A percentile compares a stretch with the other conserved stretches of the same genome.
Evolutionary conservation across 2,888 invertebrate genomes (phyloP).

Genomic region (Chrysomela aeneicollis): DNA sequence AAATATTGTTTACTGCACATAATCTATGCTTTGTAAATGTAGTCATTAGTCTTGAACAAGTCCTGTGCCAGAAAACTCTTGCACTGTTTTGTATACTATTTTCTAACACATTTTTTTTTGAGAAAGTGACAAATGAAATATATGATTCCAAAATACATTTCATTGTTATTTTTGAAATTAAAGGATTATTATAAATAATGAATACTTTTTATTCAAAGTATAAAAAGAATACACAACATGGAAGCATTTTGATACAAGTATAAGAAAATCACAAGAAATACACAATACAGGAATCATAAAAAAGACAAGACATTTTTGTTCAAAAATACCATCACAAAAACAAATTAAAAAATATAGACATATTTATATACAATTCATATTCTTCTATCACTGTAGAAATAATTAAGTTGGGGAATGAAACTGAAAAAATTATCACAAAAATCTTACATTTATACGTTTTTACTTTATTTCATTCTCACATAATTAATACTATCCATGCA

Average conservation of each 20-base stretch:
- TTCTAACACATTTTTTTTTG: no score
- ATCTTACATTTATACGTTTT: neutral
- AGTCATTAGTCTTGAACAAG: no score
- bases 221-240: constrained; percentile 49
- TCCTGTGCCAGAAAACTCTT: no score
- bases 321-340: constrained; percentile 18
- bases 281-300: constrained; percentile 39
- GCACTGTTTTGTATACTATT: no score
- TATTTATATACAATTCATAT: constrained; percentile 13
- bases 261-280: constrained; percentile 39
- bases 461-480: neutral
- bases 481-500: neutral
- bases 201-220: constrained; percentile 45
- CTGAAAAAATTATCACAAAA: constrained; percentile 21
- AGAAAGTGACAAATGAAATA: no score
- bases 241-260: constrained; percentile 46
- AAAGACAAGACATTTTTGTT: constrained; percentile 27
- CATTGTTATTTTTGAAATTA: constrained; percentile 1
- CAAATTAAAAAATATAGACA: constrained; percentile 18
- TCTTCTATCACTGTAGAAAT: neutral
- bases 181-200: constrained; percentile 34
- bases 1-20: no score
- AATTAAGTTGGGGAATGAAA: constrained; percentile 11
- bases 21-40: no score
- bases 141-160: neutral